Evolutionary conservation across 2,888 invertebrate genomes (phyloP).

Genomic region (Brachyptera risi): DNA sequence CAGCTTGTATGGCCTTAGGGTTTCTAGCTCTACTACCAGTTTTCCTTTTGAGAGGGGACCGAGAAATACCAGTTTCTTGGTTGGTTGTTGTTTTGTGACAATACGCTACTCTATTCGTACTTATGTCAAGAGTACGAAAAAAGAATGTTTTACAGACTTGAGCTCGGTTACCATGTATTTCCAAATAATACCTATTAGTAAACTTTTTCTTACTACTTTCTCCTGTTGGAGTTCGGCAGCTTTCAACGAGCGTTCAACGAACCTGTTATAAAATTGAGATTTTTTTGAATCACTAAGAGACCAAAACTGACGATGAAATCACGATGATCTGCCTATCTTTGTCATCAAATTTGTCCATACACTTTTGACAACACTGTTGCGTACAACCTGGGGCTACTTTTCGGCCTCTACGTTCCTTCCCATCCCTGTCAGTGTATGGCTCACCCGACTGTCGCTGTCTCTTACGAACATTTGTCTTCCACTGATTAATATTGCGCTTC

Average conservation of each 20-base stretch:
- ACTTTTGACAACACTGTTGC: neutral
- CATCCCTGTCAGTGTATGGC: neutral
- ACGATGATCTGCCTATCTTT: neutral
- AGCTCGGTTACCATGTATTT: neutral
- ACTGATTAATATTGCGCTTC: no score
- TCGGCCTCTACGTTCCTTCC: neutral
- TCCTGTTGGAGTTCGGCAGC: neutral
- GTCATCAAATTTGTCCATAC: neutral
- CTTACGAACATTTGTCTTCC: neutral
- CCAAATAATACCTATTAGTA: neutral
- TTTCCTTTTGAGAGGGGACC: neutral
- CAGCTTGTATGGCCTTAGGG: neutral
- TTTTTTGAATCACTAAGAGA: neutral
- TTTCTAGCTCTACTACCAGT: neutral
- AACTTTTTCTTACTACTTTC: neutral
- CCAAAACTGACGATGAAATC: neutral
- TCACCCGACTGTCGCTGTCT: neutral
- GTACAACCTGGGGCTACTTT: neutral
- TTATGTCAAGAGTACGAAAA: neutral
- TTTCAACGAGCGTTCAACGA: neutral
- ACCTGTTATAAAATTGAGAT: neutral
- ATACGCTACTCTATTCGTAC: neutral
- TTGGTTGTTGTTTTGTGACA: neutral
- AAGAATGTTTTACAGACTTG: neutral
- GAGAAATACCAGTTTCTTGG: neutral